Base-by-base conservation (phyloP, 2,797 vertebrate species). In the Jordanella pulchra region DNA sequence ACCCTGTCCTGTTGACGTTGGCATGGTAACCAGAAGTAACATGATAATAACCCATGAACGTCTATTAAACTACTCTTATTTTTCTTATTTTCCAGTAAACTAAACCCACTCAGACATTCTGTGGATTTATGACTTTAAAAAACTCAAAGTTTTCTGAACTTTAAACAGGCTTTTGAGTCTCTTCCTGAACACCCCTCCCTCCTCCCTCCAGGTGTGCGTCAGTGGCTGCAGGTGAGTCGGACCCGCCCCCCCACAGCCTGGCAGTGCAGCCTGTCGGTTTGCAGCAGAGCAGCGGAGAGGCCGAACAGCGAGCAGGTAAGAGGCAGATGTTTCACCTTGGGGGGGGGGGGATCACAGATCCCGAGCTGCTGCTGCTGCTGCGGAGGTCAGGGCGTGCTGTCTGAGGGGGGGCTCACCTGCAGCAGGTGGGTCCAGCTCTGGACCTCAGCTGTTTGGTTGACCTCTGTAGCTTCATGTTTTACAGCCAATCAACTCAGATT, bases 281-380 rank as follows among this genome's bases (percentile, higher is more conserved):
- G 23, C 55, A 63, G 54, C 56, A 23, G 75, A 75, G 42, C 69
- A 9, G 7, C 28, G 60, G 55, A 23, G 68, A 71, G 23, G 44
- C 75, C 47, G 17, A 76, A 6, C 70, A 65, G 45, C 0, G 0
- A 1, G 0, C 65, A 86, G 90, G 90, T 92, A 84, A 82, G 90
- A 77, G 12, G 51, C 79, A 55, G 58, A 45, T 30, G 14, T 51
- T 56, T 73, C 14, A 67, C 63, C 21, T 3, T 18, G 1, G 21
- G 44, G 44, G 44, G 71, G 4, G 14, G 27, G 12, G 28, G 30
- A 21, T 67, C 64, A 30, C 7, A 65, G 27, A n/a, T 18, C 25
- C 23, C 10, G 35, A 25, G 12, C n/a, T 54, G 53, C n/a, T 13
- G 12, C 12, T 14, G 15, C 45, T 47, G 3, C 12, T 47, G 45